Evolutionary conservation across 2,888 invertebrate genomes (phyloP).

Genomic region (Nomada fucata): DNA sequence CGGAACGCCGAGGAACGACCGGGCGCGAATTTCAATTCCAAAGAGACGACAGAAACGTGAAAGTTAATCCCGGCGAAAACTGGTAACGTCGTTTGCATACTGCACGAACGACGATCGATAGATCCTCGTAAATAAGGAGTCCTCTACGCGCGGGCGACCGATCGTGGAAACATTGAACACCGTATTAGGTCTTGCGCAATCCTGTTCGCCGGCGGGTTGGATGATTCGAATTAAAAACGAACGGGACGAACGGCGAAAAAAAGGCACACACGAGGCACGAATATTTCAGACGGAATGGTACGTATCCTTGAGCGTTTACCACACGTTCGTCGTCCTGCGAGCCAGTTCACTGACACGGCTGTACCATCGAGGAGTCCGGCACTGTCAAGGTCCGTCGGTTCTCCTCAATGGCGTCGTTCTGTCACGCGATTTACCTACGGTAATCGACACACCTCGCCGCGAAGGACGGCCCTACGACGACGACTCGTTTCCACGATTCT

Average conservation of each 20-base stretch:
- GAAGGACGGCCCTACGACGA: constrained; percentile 63
- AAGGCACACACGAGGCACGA: constrained; percentile 1
- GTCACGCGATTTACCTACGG: constrained; percentile 78
- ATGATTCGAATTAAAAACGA: neutral
- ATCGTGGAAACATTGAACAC: neutral
- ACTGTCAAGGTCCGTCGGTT: constrained; percentile 81
- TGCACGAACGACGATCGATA: too few relatives aligned
- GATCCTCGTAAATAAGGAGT: too few relatives aligned
- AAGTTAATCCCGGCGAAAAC: too few relatives aligned
- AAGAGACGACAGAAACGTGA: too few relatives aligned
- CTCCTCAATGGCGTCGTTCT: constrained; percentile 76
- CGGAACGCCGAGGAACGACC: too few relatives aligned
- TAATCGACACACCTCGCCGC: constrained; percentile 76
- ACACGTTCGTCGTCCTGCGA: constrained; percentile 65
- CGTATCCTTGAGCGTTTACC: constrained; percentile 72
- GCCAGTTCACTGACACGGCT: constrained; percentile 78
- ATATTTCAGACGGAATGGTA: constrained; percentile 39
- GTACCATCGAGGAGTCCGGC: constrained; percentile 70
- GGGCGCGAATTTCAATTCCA: too few relatives aligned
- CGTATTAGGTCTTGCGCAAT: neutral
- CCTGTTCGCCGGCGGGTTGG: neutral
- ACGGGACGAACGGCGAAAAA: neutral
- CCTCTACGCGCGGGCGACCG: too few relatives aligned
- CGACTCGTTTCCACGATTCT: neutral
- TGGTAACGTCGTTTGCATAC: too few relatives aligned